These are phyloP conservation scores for Ciconia stormi DNA, from an alignment of 2,113 vertebrate genomes.

Conservation along the genomic window DNA sequence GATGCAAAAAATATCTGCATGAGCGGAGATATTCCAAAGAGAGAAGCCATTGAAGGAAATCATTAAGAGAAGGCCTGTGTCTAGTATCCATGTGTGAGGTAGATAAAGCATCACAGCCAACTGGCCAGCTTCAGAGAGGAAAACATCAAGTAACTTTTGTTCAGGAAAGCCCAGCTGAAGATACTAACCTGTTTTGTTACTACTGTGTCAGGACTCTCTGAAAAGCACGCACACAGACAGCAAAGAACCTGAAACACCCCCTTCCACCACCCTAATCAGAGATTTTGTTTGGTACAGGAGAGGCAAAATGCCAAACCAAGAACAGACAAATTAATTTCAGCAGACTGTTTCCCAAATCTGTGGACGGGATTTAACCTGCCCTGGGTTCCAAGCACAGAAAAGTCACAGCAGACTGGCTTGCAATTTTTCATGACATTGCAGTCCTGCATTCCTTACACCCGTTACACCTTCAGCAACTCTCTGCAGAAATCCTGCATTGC, in stretches of 20 bases:
- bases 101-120: neutral
- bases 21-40: neutral
- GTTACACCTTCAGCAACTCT: neutral
- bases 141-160: neutral
- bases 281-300: neutral
- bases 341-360: neutral
- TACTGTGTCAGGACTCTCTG: neutral
- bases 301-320: neutral
- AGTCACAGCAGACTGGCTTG: neutral
- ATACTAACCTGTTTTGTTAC: neutral
- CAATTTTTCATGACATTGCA: neutral
- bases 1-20: neutral
- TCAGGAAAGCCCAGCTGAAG: neutral
- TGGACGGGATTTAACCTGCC: neutral
- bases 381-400: neutral
- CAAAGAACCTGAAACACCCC: neutral
- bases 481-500: neutral
- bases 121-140: neutral
- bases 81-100: rapidly evolving
- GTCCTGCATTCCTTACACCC: neutral
- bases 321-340: neutral
- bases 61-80: neutral
- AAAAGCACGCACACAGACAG: neutral
- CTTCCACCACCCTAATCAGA: neutral
- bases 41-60: neutral